Base-by-base conservation (phyloP, 2,888 invertebrate species). In the Micoletzkya japonica region DNA sequence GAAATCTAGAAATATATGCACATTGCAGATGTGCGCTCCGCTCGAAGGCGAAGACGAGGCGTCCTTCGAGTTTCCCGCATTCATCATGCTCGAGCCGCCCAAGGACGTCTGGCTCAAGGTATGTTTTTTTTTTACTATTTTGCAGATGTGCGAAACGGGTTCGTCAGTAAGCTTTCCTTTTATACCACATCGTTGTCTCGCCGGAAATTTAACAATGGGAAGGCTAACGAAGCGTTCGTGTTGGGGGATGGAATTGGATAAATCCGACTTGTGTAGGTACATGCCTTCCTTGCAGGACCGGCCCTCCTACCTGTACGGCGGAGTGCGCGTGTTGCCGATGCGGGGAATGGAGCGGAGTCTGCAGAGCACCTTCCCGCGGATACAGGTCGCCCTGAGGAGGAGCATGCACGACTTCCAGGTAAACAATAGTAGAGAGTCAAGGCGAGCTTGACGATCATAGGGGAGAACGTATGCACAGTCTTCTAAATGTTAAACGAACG, bases 31-130 rank as follows among this genome's bases (percentile, higher is more conserved):
- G 24, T 83, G 83, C 70, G 78, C 81, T 28, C 78, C 82, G 0
- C 68, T 77, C 30, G 68, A 68, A 20, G 52, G 68, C 44, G 79
- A 89, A 17, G 59, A 74, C 90, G 73, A 73, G 14, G 74, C 73
- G 10, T 69, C 75, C 20, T 92, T 90, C 85, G 92, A 92, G 86
- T 91, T 92, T 83, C 91, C 92, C 0, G 90, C 91, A 79, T 90
- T 91, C 83, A 87, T 87, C 74, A 70, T 80, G 60, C 74, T 76
- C 49, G 77, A 78, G 26, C 76, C 84, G 17, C 86, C 85, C 26
- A 72, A 75, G 24, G 77, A 81, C 57, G 72, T 76, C 17, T 83
- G 82, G 83, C 49, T 50, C 24, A 66, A 66, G 63, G 63, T 63
- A 50, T 1, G 30, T 10, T 44, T 44, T 44, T 44, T 44, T 14